Base-by-base conservation (phyloP, 2,113 vertebrate species). In the Apaloderma vittatum region DNA sequence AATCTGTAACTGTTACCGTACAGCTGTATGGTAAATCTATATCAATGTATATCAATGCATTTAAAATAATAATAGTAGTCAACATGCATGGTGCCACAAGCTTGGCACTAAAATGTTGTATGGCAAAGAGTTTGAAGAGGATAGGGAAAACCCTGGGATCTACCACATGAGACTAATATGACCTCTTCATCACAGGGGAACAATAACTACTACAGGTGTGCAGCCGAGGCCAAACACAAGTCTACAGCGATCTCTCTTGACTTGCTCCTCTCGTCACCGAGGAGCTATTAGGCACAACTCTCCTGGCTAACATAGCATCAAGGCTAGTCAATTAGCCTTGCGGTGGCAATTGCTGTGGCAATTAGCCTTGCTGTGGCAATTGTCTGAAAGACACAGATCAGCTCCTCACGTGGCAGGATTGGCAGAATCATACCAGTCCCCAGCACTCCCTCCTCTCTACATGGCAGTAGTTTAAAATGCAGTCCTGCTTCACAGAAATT, bases 251-350 rank as follows among this genome's bases (percentile, higher is more conserved):
- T 36, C 84, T 51, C 59, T 86, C 49, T 58, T 24, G n/a, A 66
- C 45, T 48, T 86, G 34, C 7, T 80, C 30, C 27, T 58, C n/a
- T 77, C 0, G 0, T 19, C 54, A 59, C 14, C 37, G 79, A 54
- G 45, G 68, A 57, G 34, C 5, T 13, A 14, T 26, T 21, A 3
- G 2, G 16, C n/a, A 61, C 26, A 76, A 27, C 1, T 14, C 36
- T 70, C 18, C 34, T 17, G 32, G 36, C 20, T 67, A 52, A 37
- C 4, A 36, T 29, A 68, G 78, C 21, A 67, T 4, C 61, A 32
- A 34, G 6, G 27, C 43, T 34, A 19, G 19, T 40, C 24, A 1
- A 5, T 32, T 11, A 0, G 2, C 22, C 23, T 54, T 6, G 1
- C 34, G n/a, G 30, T 24, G 37, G 40, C 49, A 65, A 5, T 32